Evolutionary conservation across 2,888 invertebrate species (phyloP).

Genomic region (Asteroscopus sphinx): DNA sequence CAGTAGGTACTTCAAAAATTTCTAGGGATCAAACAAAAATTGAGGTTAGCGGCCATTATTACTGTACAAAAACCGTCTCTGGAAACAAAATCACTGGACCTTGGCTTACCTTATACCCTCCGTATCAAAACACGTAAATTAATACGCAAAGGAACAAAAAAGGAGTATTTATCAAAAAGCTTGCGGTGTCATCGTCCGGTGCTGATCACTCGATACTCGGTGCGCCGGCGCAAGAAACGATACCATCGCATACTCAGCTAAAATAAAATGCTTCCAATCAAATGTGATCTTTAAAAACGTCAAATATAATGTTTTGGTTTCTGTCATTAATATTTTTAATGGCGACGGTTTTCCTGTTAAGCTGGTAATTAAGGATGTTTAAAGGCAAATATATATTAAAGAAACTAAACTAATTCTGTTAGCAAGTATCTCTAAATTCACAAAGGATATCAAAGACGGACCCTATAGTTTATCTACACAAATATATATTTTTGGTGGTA

Average conservation of each 20-base stretch:
- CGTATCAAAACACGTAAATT: constrained; percentile 81
- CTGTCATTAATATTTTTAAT: constrained; percentile 46
- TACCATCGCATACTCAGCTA: constrained; percentile 54
- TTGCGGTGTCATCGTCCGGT: constrained; percentile 83
- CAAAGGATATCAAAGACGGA: too few species aligned
- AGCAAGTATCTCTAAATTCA: too few species aligned
- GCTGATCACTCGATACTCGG: constrained; percentile 77
- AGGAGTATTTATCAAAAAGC: constrained; percentile 79
- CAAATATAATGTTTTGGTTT: constrained; percentile 39
- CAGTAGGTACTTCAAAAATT: too few species aligned
- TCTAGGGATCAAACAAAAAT: too few species aligned
- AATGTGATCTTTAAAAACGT: constrained; percentile 55
- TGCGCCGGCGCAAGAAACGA: constrained; percentile 55
- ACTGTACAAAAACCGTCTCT: neutral
- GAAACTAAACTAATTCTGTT: too few species aligned
- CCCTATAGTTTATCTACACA: too few species aligned
- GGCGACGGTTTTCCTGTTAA: constrained; percentile 18
- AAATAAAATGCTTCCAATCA: constrained; percentile 51
- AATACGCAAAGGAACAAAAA: constrained; percentile 77
- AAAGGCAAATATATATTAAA: too few species aligned
- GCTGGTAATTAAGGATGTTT: constrained; percentile 27
- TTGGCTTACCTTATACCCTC: constrained; percentile 45
- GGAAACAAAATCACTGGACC: constrained; percentile 14
- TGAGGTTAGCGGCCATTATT: neutral
- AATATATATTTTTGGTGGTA: too few species aligned